These are phyloP conservation scores for Eulimnadia texana DNA, from an alignment of 1,140 invertebrate species.

Conservation along the genomic window DNA sequence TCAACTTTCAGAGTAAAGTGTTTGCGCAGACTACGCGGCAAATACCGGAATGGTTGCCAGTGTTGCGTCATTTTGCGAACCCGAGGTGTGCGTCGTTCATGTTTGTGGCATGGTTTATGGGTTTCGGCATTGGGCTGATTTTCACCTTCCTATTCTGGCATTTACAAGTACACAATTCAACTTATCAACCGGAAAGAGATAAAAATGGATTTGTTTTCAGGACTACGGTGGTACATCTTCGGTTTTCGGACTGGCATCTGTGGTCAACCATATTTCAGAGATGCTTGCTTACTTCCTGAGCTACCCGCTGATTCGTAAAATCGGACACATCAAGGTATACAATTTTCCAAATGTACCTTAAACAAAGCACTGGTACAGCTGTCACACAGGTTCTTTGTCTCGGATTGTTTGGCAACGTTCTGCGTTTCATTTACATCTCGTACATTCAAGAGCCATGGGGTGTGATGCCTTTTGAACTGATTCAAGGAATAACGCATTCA, in stretches of 20 bases:
- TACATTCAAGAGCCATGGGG: slow-evolving; percentile 89
- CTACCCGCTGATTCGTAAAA: slow-evolving; percentile 81
- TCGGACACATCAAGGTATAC: slow-evolving; percentile 77
- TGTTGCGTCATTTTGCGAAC: slow-evolving; percentile 77
- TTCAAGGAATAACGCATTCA: slow-evolving; percentile 93
- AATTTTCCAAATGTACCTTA: background rate
- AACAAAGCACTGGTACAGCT: slow-evolving; percentile 17
- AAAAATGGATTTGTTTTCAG: no score
- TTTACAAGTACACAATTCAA: slow-evolving; percentile 42
- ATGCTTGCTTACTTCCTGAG: slow-evolving; percentile 98
- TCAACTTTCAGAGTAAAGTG: slow-evolving; percentile 57
- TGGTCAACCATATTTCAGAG: slow-evolving; percentile 97
- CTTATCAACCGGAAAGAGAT: no score
- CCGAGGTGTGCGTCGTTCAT: slow-evolving; percentile 84
- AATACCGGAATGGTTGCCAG: slow-evolving; percentile 82
- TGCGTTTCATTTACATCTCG: slow-evolving; percentile 91
- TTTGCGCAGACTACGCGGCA: slow-evolving; percentile 83
- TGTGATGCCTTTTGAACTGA: slow-evolving; percentile 94
- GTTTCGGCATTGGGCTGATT: slow-evolving; percentile 96
- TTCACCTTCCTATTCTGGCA: slow-evolving; percentile 99
- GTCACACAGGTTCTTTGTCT: slow-evolving; percentile 64
- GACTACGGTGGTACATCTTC: slow-evolving; percentile 96
- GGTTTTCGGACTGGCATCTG: slow-evolving; percentile 91
- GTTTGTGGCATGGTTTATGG: slow-evolving; percentile 97
- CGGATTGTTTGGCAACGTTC: slow-evolving; percentile 81